Conservation (phyloP, 2,797 vertebrate genomes). For the Psittacula derbiana region DNA sequence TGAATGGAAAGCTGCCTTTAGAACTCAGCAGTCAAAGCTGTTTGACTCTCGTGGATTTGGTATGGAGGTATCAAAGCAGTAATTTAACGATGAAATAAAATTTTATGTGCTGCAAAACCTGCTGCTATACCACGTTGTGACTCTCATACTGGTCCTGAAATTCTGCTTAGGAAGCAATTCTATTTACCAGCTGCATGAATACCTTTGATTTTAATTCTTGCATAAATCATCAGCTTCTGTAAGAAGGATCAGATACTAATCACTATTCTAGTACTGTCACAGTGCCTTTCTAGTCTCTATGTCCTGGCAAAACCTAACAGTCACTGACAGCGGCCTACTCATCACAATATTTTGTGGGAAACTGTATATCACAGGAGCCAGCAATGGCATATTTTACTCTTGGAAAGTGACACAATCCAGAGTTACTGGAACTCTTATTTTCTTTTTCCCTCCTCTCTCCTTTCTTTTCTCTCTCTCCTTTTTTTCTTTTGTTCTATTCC, state of each 20-base stretch:
- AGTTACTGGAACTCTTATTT: constrained; percentile 53
- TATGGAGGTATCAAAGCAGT: neutral
- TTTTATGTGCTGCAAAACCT: neutral
- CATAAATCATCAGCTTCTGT: neutral
- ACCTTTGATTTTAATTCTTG: neutral
- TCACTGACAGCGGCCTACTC: neutral
- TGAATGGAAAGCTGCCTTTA: neutral
- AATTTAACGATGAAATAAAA: neutral
- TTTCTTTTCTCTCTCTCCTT: neutral
- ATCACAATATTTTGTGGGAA: constrained; percentile 11
- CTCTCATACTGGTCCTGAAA: neutral
- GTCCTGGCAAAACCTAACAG: neutral
- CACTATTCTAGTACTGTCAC: neutral
- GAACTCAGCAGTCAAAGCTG: neutral
- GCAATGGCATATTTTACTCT: constrained; percentile 1
- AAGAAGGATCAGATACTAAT: neutral
- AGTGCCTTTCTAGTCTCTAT: neutral
- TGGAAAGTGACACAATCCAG: constrained; percentile 37
- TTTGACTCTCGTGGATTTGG: neutral
- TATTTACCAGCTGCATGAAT: neutral
- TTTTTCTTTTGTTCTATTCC: neutral
- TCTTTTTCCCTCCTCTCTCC: neutral
- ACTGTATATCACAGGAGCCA: neutral
- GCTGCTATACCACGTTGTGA: neutral
- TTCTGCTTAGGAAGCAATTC: neutral